A percentile compares a stretch with the other conserved stretches of the same genome.
These are phyloP conservation scores for Botrylloides violaceus DNA, from an alignment of 23 tunicate species.

Conservation along the genomic window DNA sequence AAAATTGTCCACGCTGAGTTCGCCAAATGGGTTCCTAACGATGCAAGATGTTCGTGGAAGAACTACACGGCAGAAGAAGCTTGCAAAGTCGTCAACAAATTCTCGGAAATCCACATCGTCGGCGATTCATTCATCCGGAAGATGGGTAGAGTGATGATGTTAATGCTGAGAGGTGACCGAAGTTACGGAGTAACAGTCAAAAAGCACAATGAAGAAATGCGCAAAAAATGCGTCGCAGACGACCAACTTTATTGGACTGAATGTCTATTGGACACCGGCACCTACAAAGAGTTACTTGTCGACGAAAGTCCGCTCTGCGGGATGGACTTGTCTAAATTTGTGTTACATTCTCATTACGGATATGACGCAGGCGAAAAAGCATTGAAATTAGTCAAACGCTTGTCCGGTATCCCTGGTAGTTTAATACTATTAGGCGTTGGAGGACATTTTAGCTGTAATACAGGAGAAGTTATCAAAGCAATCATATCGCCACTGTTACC, in stretches of 20 bases:
- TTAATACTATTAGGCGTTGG: not conserved
- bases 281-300: not conserved
- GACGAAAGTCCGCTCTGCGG: not conserved
- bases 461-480: not conserved
- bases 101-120: constrained; percentile 27
- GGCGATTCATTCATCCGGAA: constrained; percentile 65
- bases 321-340: not conserved
- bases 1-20: constrained; percentile 20
- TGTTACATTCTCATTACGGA: not conserved
- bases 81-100: not conserved
- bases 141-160: constrained; percentile 33
- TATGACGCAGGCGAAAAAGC: not conserved
- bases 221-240: not conserved
- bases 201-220: constrained; percentile 12
- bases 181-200: constrained; percentile 25
- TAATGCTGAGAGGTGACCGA: constrained; percentile 18
- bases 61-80: constrained; percentile 18
- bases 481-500: not conserved
- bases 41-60: not conserved
- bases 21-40: not conserved
- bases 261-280: not conserved
- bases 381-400: not conserved
- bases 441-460: not conserved
- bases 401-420: constrained; percentile 1
- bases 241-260: constrained; percentile 14